Evolutionary conservation across 2,888 invertebrate genomes (phyloP).

Genomic region (Monoplex corrugatus): DNA sequence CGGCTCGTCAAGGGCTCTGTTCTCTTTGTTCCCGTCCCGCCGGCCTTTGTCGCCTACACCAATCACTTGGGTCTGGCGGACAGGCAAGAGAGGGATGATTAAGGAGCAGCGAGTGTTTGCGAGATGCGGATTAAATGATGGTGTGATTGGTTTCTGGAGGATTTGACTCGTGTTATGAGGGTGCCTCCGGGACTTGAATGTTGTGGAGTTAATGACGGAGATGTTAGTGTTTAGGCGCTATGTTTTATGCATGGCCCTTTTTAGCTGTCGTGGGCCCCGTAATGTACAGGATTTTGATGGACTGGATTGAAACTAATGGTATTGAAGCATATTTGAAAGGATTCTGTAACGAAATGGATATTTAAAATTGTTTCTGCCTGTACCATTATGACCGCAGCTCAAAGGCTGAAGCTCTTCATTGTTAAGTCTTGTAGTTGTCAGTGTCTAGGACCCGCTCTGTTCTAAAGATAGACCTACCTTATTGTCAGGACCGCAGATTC

Average conservation of each 20-base stretch:
- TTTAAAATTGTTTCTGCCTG: slow-evolving; percentile 7
- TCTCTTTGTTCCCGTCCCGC: slow-evolving; percentile 11
- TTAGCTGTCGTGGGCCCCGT: slow-evolving; percentile 23
- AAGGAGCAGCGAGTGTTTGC: slow-evolving; percentile 33
- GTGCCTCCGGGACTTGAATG: not conserved
- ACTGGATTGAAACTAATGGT: slow-evolving; percentile 17
- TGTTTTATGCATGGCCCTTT: slow-evolving; percentile 38
- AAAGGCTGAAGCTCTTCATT: no score
- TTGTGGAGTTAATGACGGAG: slow-evolving; percentile 28
- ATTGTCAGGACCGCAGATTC: no score
- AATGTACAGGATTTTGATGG: slow-evolving; percentile 14
- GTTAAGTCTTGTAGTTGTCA: no score
- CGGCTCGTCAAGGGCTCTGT: slow-evolving; percentile 7
- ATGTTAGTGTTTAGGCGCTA: slow-evolving; percentile 39
- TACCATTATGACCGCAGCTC: not conserved
- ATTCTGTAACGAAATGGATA: no score
- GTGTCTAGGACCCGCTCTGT: no score
- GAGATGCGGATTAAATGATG: slow-evolving; percentile 41
- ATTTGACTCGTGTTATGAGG: not conserved
- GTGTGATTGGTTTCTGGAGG: slow-evolving; percentile 36
- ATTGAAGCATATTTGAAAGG: not conserved
- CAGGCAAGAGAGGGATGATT: not conserved
- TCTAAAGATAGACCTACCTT: no score
- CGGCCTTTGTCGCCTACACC: not conserved
- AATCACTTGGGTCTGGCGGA: not conserved